Percentiles rank a stretch among this genome's conserved stretches.
phyloP scores from a whole-genome alignment of 2,888 invertebrate genomes.

The Diadromus collaris region DNA sequence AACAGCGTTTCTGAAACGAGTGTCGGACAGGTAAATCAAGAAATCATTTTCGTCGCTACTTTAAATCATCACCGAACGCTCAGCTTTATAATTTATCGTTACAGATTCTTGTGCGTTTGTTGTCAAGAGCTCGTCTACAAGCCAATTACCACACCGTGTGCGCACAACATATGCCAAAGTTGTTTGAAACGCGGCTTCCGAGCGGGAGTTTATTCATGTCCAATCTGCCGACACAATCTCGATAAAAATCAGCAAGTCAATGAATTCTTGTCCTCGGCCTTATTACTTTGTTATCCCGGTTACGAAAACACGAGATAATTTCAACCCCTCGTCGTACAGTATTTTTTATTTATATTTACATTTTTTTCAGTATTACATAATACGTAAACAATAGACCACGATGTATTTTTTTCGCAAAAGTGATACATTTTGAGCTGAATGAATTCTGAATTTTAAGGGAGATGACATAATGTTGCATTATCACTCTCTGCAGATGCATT shows the following conservation, averaged over 20 bases:
- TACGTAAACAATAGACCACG: too few relatives aligned
- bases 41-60: neutral
- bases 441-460: too few relatives aligned
- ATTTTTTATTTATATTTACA: slow-evolving; percentile 26
- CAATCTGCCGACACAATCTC: slow-evolving; percentile 85
- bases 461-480: too few relatives aligned
- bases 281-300: slow-evolving; percentile 85
- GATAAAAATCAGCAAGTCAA: slow-evolving; percentile 83
- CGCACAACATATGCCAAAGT: slow-evolving; percentile 88
- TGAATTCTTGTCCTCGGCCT: slow-evolving; percentile 81
- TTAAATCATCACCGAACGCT: too few relatives aligned
- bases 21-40: slow-evolving; percentile 70
- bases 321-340: neutral
- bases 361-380: neutral
- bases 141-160: slow-evolving; percentile 88
- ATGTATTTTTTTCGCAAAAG: too few relatives aligned
- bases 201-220: slow-evolving; percentile 84
- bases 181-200: slow-evolving; percentile 87
- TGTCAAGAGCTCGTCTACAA: slow-evolving; percentile 87
- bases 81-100: slow-evolving; percentile 41
- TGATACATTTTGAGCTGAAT: too few relatives aligned
- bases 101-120: slow-evolving; percentile 87
- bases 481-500: too few relatives aligned
- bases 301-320: slow-evolving; percentile 82
- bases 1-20: slow-evolving; percentile 67